Conservation (phyloP, 2,888 invertebrate species). For the Ptilodon capucinus region DNA sequence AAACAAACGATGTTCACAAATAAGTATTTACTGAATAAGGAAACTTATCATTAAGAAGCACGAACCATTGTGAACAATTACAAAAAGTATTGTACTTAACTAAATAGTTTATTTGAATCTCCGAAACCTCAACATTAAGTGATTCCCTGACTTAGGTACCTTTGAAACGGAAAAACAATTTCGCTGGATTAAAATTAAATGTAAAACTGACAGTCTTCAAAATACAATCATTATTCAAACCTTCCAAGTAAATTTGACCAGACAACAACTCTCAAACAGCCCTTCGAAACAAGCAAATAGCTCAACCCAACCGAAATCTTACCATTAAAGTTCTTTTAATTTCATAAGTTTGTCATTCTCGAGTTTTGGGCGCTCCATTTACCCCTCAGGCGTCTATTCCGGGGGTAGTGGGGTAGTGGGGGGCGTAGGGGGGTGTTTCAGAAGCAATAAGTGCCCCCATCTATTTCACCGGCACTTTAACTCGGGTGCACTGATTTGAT, state of each 20-base stretch:
- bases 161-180: too few relatives aligned
- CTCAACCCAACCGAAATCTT: constrained; percentile 17
- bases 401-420: constrained; percentile 14
- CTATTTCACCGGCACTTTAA: constrained; percentile 79
- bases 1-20: too few relatives aligned
- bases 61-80: too few relatives aligned
- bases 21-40: too few relatives aligned
- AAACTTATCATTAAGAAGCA: too few relatives aligned
- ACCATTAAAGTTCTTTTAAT: constrained; percentile 36
- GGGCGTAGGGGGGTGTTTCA: constrained; percentile 29
- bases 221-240: not conserved
- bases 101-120: too few relatives aligned
- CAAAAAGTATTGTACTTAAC: too few relatives aligned
- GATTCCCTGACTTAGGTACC: too few relatives aligned
- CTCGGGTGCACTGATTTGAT: constrained; percentile 81
- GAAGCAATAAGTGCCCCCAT: constrained; percentile 75
- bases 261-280: constrained; percentile 1
- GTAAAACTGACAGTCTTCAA: not conserved
- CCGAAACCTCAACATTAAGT: too few relatives aligned
- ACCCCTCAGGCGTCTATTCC: constrained; percentile 28
- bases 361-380: constrained; percentile 26
- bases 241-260: not conserved
- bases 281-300: constrained; percentile 20
- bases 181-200: too few relatives aligned
- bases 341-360: constrained; percentile 41